Evolutionary conservation across 2,888 invertebrate species (phyloP), one percentile per base, ranked within the genome.

Genomic region (Thalpophila matura): DNA sequence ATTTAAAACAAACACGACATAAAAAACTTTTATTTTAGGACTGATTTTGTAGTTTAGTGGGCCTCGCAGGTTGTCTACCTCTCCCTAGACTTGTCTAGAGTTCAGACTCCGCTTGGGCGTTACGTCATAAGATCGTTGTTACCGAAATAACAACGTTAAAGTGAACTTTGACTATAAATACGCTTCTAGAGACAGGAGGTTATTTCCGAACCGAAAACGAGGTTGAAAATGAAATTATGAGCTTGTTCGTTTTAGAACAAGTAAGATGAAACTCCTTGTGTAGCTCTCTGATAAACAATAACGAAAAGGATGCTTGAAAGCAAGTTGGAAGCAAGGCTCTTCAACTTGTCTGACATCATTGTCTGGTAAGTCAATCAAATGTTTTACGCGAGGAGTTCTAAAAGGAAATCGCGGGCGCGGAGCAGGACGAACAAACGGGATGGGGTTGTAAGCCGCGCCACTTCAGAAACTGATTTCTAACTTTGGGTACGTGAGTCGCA

Each of bases 341-440:
- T 55, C 9, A 46, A 45, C 45, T 63, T 58, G 45, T 54, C 45
- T 12, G 50, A 58, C 49, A 53, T 29, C 16, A 47, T 50, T 66
- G 49, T 47, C 35, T 56, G 42, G 14, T 20, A 66, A 66, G 49
- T 58, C 67, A 58, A 50, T 67, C 60, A 74, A 73, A 60, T 56
- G 37, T 53, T 73, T 70, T 43, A 59, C 37, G 35, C 35, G 10
- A 12, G 4, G 22, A 65, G 58, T 58, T 55, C 12, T 24, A 49
- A 70, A 70, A 49, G 57, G 43, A 58, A 57, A 49, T 35, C 43
- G n/a, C 12, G 10, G 18, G 27, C 4, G n/a, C 20, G 18, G 7
- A 22, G 4, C 20, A 2, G n/a, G 7, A 4, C 22, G 20, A 38
- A 35, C 10, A 33, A 16, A 26, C 16, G 38, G 12, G 24, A 40